Evolutionary conservation across 2,113 vertebrate species (phyloP).

Genomic region (Callospermophilus lateralis): DNA sequence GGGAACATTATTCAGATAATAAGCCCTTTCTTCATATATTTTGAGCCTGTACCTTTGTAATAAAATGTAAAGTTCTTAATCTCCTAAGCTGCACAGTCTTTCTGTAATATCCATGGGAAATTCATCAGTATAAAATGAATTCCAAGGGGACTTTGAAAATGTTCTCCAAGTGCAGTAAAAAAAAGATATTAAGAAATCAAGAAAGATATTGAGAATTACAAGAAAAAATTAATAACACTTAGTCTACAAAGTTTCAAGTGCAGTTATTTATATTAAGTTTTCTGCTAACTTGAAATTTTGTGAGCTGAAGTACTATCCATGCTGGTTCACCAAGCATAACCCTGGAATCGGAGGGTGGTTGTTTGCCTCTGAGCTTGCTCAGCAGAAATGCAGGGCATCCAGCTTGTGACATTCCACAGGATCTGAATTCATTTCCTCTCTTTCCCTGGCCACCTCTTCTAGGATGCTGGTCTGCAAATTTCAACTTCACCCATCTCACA

Average conservation of each 20-base stretch:
- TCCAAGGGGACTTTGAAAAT: conserved; percentile 37
- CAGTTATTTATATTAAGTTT: not conserved
- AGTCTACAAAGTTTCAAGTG: not conserved
- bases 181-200: conserved; percentile 47
- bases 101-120: conserved; percentile 46
- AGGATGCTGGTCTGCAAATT: not conserved
- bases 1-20: conserved; percentile 69
- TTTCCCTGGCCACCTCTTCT: not conserved
- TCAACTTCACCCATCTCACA: not conserved
- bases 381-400: rapidly evolving
- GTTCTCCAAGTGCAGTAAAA: conserved; percentile 54
- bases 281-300: not conserved
- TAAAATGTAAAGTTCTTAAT: conserved; percentile 77
- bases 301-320: not conserved
- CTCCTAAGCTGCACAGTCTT: conserved; percentile 40
- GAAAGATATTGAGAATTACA: conserved; percentile 53
- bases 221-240: conserved; percentile 29
- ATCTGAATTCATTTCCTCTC: not conserved
- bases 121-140: conserved; percentile 62
- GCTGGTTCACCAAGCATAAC: not conserved
- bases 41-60: conserved; percentile 69
- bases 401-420: not conserved
- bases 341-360: not conserved
- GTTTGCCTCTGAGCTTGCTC: not conserved
- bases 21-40: conserved; percentile 61